These are phyloP conservation scores for Rhyacophila evoluta DNA, from an alignment of 2,888 invertebrate species.

Conservation along the genomic window DNA sequence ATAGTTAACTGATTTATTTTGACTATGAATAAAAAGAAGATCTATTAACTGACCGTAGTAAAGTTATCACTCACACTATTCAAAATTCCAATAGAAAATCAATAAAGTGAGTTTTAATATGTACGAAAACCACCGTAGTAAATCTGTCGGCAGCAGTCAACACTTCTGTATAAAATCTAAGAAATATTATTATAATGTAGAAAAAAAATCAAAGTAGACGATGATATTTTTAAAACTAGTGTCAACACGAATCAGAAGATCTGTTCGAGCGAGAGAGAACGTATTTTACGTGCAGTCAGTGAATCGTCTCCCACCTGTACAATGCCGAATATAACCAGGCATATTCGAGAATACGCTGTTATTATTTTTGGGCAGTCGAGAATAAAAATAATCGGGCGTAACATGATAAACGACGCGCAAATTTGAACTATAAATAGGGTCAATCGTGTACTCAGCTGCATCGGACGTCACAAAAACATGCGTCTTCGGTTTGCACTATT, in stretches of 20 bases:
- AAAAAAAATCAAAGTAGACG: no score
- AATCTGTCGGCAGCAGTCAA: background rate
- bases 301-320: background rate
- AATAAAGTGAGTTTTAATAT: background rate
- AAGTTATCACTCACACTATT: background rate
- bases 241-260: no score
- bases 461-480: constrained; percentile 1
- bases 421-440: constrained; percentile 22
- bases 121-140: background rate
- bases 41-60: background rate
- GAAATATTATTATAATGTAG: background rate
- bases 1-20: background rate
- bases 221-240: no score
- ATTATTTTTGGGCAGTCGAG: background rate
- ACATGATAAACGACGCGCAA: background rate
- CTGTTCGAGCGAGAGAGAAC: background rate
- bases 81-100: background rate
- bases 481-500: constrained; percentile 17
- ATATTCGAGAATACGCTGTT: constrained; percentile 5
- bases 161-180: background rate
- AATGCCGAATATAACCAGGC: background rate
- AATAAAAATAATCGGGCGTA: background rate
- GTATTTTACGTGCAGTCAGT: background rate
- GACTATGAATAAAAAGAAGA: background rate
- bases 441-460: background rate